Conservation (phyloP, 2,888 invertebrate species). For the Dexiosoma caninum region DNA sequence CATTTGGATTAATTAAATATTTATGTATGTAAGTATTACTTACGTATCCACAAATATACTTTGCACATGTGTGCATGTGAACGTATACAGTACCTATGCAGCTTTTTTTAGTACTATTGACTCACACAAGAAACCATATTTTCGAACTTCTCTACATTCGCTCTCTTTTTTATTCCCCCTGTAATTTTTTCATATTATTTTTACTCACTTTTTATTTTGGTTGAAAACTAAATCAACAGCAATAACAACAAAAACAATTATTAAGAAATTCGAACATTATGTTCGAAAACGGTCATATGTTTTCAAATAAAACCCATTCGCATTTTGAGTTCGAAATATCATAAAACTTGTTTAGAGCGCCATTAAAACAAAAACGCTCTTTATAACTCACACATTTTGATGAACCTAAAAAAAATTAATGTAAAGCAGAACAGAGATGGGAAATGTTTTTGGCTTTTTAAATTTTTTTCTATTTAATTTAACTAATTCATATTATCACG, state of each 20-base stretch:
- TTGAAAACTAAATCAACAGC: too few relatives aligned
- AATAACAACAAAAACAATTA: conserved; percentile 13
- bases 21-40: neutral
- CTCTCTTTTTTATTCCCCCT: too few relatives aligned
- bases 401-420: neutral
- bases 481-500: too few relatives aligned
- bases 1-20: too few relatives aligned
- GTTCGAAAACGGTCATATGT: conserved; percentile 54
- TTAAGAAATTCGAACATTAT: conserved; percentile 59
- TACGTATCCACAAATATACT: neutral
- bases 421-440: neutral
- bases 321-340: conserved; percentile 4
- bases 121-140: too few relatives aligned
- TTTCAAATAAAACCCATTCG: conserved; percentile 39
- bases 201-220: too few relatives aligned
- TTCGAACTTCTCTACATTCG: too few relatives aligned
- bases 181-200: too few relatives aligned
- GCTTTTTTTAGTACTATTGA: too few relatives aligned
- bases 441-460: neutral
- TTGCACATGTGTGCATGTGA: neutral
- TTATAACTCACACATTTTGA: neutral
- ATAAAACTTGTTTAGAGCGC: conserved; percentile 23
- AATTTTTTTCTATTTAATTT: neutral
- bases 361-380: conserved; percentile 11
- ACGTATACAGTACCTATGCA: too few relatives aligned